A percentile compares a stretch with the other conserved stretches of the same genome.
phyloP scores from a whole-genome alignment of 2,113 vertebrate genomes.

The Neopipo cinnamomea region DNA sequence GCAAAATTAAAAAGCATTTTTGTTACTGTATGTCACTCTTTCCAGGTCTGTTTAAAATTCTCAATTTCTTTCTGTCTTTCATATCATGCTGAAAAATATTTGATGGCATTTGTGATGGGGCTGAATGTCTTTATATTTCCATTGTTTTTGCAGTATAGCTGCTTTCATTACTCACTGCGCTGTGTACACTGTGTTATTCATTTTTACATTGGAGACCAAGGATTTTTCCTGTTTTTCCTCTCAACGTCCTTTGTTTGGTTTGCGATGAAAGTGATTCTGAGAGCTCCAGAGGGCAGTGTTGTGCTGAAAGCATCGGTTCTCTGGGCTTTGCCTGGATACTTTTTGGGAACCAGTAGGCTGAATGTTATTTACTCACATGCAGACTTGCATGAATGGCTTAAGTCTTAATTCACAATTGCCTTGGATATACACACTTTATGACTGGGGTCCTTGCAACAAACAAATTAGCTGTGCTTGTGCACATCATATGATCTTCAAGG shows the following conservation, averaged over 20 bases:
- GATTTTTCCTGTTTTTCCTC: not conserved
- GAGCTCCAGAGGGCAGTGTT: conserved; percentile 30
- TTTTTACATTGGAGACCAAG: conserved; percentile 13
- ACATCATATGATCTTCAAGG: not conserved
- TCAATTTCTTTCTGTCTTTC: not conserved
- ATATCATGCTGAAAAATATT: not conserved
- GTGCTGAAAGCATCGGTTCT: not conserved
- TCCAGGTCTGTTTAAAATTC: conserved; percentile 30
- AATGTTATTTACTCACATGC: not conserved
- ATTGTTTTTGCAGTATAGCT: not conserved
- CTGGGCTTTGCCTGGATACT: not conserved
- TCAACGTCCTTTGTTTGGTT: not conserved
- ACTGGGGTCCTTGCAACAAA: not conserved
- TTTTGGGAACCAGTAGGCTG: not conserved
- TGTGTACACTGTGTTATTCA: not conserved
- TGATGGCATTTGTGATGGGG: not conserved
- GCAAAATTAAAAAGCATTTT: conserved; percentile 37
- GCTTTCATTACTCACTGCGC: conserved; percentile 29
- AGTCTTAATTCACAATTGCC: not conserved
- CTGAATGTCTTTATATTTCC: conserved; percentile 29
- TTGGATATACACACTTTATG: not conserved
- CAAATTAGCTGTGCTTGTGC: not conserved
- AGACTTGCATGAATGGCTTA: conserved; percentile 26
- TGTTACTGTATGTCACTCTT: not conserved
- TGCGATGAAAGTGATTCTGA: not conserved